Evolutionary conservation across 2,888 invertebrate species (phyloP).

Genomic region (Kuschelorhynchus macadamiae): DNA sequence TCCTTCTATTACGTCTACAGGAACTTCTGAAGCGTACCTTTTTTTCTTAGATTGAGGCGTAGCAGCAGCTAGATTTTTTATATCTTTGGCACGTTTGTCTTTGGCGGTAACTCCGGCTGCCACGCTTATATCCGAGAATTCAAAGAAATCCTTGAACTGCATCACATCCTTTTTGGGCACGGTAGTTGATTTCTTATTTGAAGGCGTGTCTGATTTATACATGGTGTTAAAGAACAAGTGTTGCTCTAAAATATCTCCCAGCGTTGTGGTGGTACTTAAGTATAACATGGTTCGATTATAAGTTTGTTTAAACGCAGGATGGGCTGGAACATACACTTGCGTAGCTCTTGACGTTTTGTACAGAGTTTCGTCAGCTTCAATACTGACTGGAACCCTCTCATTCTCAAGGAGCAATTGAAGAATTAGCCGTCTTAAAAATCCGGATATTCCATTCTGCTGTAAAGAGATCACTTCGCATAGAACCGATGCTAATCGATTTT

Average conservation of each 20-base stretch:
- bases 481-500: conserved; percentile 85
- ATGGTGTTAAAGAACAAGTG: conserved; percentile 68
- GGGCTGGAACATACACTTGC: conserved; percentile 68
- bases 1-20: conserved; percentile 63
- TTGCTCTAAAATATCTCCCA: conserved; percentile 81
- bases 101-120: conserved; percentile 91
- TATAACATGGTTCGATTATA: conserved; percentile 80
- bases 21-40: conserved; percentile 54
- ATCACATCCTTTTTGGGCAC: conserved; percentile 56
- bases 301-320: conserved; percentile 82
- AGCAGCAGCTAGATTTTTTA: conserved; percentile 74
- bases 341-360: conserved; percentile 64
- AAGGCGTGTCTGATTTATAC: conserved; percentile 55
- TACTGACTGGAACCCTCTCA: conserved; percentile 85
- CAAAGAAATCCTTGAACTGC: conserved; percentile 66
- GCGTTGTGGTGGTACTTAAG: conserved; percentile 82
- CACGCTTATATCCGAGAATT: conserved; percentile 75
- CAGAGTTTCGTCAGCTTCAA: conserved; percentile 70
- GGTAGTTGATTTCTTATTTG: conserved; percentile 50
- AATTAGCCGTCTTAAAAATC: conserved; percentile 89
- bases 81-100: conserved; percentile 89
- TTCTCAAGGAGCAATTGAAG: conserved; percentile 89
- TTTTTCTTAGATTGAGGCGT: conserved; percentile 66
- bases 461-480: conserved; percentile 82
- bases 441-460: conserved; percentile 80